Percentiles rank a stretch among this genome's conserved stretches.
These are phyloP conservation scores for Megalops atlanticus DNA, from an alignment of 2,113 vertebrate genomes.

Conservation along the genomic window DNA sequence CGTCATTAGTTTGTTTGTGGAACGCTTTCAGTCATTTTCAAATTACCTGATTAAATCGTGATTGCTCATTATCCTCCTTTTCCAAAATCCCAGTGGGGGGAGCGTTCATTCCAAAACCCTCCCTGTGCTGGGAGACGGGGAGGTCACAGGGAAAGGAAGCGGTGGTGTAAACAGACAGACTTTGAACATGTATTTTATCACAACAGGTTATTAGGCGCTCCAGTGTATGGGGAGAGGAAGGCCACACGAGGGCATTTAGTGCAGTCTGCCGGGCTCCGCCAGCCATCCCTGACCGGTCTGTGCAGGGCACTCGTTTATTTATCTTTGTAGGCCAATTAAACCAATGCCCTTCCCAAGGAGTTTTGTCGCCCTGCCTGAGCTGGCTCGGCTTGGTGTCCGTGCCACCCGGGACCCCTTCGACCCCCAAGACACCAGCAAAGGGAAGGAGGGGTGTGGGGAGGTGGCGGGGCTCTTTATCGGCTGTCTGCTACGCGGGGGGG, in stretches of 20 bases:
- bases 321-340: constrained; percentile 10
- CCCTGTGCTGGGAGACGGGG: constrained; percentile 1
- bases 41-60: constrained; percentile 26
- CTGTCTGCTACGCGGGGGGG: background rate
- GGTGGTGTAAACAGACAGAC: constrained; percentile 20
- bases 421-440: background rate
- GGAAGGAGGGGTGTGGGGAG: background rate
- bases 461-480: background rate
- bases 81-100: constrained; percentile 2
- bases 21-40: background rate
- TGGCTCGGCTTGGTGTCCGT: background rate
- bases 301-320: background rate
- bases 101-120: constrained; percentile 1
- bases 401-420: background rate
- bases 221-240: constrained; percentile 19
- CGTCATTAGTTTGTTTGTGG: constrained; percentile 15
- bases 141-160: constrained; percentile 28
- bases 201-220: constrained; percentile 28
- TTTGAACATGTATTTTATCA: constrained; percentile 45
- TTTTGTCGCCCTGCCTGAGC: background rate
- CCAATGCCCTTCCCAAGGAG: background rate
- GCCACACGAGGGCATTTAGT: background rate
- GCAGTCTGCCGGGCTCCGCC: constrained; percentile 14
- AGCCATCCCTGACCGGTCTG: constrained; percentile 18
- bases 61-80: constrained; percentile 5